phyloP scores from a whole-genome alignment of 2,888 invertebrate species.

The Brachyopa scutellaris region DNA sequence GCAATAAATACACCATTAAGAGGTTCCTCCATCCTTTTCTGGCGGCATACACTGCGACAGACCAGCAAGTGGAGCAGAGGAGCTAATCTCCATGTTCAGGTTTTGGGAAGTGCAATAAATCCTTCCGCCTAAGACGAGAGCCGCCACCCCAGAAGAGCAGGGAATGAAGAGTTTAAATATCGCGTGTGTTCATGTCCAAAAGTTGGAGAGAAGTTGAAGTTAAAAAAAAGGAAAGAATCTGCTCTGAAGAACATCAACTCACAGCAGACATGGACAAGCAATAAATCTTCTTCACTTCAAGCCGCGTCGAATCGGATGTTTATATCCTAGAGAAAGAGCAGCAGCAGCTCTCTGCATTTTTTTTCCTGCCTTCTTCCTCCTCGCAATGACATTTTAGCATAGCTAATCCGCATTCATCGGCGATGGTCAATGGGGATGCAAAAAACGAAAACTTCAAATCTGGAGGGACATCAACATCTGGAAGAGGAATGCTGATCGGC shows the following conservation, averaged over 20 bases:
- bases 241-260: slow-evolving; percentile 67
- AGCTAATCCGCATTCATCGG: slow-evolving; percentile 52
- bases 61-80: slow-evolving; percentile 57
- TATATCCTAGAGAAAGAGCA: slow-evolving; percentile 68
- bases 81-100: slow-evolving; percentile 72
- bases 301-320: slow-evolving; percentile 72
- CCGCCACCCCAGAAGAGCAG: slow-evolving; percentile 51
- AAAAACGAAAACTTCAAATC: slow-evolving; percentile 37
- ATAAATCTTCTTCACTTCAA: slow-evolving; percentile 72
- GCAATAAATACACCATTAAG: slow-evolving; percentile 72
- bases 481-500: slow-evolving; percentile 42
- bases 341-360: slow-evolving; percentile 24
- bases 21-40: slow-evolving; percentile 47
- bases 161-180: slow-evolving; percentile 60
- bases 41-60: background rate
- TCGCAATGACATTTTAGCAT: slow-evolving; percentile 66
- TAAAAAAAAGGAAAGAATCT: slow-evolving; percentile 38
- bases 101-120: slow-evolving; percentile 69
- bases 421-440: slow-evolving; percentile 33
- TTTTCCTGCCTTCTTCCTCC: slow-evolving; percentile 39
- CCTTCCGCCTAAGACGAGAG: slow-evolving; percentile 68
- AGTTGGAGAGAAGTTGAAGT: slow-evolving; percentile 41
- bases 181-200: slow-evolving; percentile 70
- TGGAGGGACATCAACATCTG: slow-evolving; percentile 60
- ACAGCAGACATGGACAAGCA: slow-evolving; percentile 70